Evolutionary conservation across 1,140 invertebrate species (phyloP), one percentile per base, ranked within the genome.

Genomic region (Bombus affinis): DNA sequence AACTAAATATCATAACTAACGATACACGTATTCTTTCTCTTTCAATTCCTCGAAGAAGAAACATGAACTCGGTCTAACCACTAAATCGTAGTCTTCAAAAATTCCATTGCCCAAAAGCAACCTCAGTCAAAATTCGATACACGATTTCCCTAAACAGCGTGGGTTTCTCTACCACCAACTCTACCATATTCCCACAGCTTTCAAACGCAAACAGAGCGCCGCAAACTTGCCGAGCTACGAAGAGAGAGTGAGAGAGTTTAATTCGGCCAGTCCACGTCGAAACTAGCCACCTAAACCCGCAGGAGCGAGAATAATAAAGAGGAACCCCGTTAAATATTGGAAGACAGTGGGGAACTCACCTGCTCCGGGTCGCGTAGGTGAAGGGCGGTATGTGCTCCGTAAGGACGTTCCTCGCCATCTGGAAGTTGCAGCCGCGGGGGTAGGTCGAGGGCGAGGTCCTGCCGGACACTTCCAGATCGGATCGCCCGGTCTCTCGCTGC

Each of bases 401-500:
- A 97, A n/a, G 96, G 96, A 53, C 96, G 95, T 88, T 97, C 97
- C 92, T 97, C 97, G 75, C 97, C 97, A 93, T 97, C 97, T 44
- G 97, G 97, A 91, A 97, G 95, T 82, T 96, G 95, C 88, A 97
- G 96, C 88, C 96, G 96, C 82, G 97, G 97, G 81, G 97, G 97
- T 88, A 97, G 94, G 91, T 96, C 96, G 90, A 97, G 94, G 86
- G 96, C 95, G 86, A 96, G 95, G 93, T 97, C 96, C 86, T 96
- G 96, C 84, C 95, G 95, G 47, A 97, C 96, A 57, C 96, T 96
- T 88, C 95, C 95, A 86, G 96, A 94, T 72, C 96, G 95, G 37
- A 96, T 95, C 73, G 95, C 95, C 70, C 96, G 96, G 89, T 97
- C 96, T 89, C 95, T 94, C 65, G 95, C 94, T 47, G 95, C 94